These are phyloP conservation scores for Zophobas atratus DNA, from an alignment of 1,140 invertebrate genomes.

Conservation along the genomic window DNA sequence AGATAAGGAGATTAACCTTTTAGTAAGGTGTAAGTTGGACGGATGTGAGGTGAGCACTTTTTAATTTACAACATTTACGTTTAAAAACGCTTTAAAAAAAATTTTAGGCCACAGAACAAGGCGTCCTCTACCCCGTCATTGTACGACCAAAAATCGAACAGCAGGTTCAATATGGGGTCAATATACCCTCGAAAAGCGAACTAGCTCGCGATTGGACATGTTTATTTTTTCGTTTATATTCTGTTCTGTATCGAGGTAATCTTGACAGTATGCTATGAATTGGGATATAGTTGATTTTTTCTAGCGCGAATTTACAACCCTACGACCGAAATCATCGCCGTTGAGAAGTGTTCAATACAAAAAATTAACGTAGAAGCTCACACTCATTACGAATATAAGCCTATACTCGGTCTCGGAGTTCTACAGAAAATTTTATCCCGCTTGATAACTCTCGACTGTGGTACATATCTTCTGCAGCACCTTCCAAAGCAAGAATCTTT, in stretches of 20 bases:
- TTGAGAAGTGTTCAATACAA: conserved; percentile 66
- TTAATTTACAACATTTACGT: neutral
- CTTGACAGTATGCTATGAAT: too few relatives aligned
- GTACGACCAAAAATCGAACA: conserved; percentile 70
- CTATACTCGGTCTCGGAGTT: conserved; percentile 62
- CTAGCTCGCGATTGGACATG: conserved; percentile 68
- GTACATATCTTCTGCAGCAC: conserved; percentile 69
- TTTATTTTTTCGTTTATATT: conserved; percentile 67
- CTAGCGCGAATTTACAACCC: conserved; percentile 65
- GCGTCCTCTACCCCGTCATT: conserved; percentile 59
- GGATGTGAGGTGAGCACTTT: conserved; percentile 65
- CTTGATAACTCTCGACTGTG: conserved; percentile 63
- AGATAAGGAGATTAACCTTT: conserved; percentile 66
- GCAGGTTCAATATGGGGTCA: conserved; percentile 68
- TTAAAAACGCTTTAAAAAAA: conserved; percentile 9
- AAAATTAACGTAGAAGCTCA: conserved; percentile 66
- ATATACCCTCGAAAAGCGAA: conserved; percentile 68
- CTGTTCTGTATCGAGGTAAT: conserved; percentile 68
- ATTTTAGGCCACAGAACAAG: conserved; percentile 55
- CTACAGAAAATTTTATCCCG: conserved; percentile 67
- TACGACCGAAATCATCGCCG: conserved; percentile 65
- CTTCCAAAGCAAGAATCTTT: conserved; percentile 67
- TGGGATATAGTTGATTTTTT: conserved; percentile 50
- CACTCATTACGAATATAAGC: conserved; percentile 65
- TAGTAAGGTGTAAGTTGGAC: conserved; percentile 69